These are phyloP conservation scores for Pelobates cultripes DNA, from an alignment of 2,797 vertebrate species.

Conservation along the genomic window DNA sequence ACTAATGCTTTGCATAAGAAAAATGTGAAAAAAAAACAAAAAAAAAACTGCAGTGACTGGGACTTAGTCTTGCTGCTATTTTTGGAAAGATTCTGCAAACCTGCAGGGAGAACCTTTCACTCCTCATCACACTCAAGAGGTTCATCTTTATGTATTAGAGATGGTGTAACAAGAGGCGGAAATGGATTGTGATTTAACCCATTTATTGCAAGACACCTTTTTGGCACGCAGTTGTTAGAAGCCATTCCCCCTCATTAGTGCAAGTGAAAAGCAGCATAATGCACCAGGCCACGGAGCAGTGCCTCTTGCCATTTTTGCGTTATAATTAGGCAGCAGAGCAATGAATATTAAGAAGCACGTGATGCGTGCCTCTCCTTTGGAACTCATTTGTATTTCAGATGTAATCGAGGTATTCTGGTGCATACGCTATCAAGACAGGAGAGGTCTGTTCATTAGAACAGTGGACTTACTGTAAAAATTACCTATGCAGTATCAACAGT, in stretches of 20 bases:
- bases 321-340: neutral
- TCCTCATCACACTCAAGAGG: constrained; percentile 24
- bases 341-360: neutral
- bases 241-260: neutral
- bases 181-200: constrained; percentile 3
- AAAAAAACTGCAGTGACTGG: constrained; percentile 1
- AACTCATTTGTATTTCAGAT: constrained; percentile 5
- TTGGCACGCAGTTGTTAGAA: neutral
- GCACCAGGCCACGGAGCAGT: neutral
- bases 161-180: constrained; percentile 10
- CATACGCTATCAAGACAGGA: neutral
- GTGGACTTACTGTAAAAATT: neutral
- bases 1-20: constrained; percentile 24
- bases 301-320: neutral
- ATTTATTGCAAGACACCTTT: neutral
- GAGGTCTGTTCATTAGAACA: neutral
- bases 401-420: constrained; percentile 11
- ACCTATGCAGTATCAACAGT: neutral
- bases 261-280: neutral
- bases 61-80: constrained; percentile 17
- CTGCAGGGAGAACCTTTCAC: constrained; percentile 36
- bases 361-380: constrained; percentile 2
- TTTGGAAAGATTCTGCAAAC: constrained; percentile 31
- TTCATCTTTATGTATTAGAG: constrained; percentile 36
- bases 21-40: neutral